phyloP scores from a whole-genome alignment of 1,140 invertebrate genomes.

The Cydia pomonella region DNA sequence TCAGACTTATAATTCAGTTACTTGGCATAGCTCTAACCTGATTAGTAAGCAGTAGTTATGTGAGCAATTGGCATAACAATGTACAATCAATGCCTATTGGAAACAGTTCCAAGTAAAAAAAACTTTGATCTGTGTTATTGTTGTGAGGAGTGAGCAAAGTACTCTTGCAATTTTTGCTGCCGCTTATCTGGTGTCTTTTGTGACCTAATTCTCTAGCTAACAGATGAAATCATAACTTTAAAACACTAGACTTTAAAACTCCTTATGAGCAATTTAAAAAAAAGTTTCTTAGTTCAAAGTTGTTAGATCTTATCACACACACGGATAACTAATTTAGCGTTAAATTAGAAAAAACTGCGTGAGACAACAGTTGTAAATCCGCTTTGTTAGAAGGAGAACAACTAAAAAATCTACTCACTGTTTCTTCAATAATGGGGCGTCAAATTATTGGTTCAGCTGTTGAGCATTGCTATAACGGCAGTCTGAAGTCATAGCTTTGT shows the following conservation, averaged over 20 bases:
- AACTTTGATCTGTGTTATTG: not conserved
- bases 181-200: not conserved
- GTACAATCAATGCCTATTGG: not conserved
- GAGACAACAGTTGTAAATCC: slow-evolving; percentile 9
- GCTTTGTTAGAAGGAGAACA: slow-evolving; percentile 24
- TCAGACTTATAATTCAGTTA: not conserved
- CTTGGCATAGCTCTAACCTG: not conserved
- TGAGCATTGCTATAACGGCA: not conserved
- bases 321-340: not conserved
- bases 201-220: not conserved
- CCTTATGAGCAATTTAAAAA: not conserved
- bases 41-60: slow-evolving; percentile 3
- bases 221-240: slow-evolving; percentile 5
- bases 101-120: slow-evolving; percentile 10
- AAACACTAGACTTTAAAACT: not conserved
- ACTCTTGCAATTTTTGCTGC: not conserved
- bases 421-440: slow-evolving; percentile 8
- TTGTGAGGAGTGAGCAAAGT: not conserved
- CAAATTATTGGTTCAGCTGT: slow-evolving; percentile 20
- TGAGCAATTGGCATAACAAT: slow-evolving; percentile 23
- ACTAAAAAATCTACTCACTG: slow-evolving; percentile 16
- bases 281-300: not conserved
- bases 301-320: not conserved
- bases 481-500: slow-evolving; percentile 26
- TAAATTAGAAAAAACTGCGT: not conserved